phyloP scores from a whole-genome alignment of 2,113 vertebrate genomes.

The Vanacampus margaritifer region DNA sequence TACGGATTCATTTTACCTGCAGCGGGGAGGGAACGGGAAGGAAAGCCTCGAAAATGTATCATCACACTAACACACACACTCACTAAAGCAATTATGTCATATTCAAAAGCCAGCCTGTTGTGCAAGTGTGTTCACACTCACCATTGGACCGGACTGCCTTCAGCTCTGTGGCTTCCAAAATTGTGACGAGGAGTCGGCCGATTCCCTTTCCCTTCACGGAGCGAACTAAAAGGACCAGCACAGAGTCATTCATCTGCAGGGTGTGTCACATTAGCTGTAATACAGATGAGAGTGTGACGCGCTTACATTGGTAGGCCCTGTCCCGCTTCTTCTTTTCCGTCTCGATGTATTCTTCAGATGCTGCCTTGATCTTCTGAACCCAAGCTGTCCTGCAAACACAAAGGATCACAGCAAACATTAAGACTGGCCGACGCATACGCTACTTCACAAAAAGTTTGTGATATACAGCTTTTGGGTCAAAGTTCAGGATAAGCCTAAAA shows the following conservation, averaged over 20 bases:
- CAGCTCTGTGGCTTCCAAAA: constrained; percentile 90
- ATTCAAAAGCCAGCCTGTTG: background rate
- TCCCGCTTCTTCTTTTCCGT: constrained; percentile 92
- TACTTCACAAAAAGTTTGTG: too few relatives aligned
- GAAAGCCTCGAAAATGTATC: background rate
- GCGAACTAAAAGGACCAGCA: constrained; percentile 73
- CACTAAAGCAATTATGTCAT: background rate
- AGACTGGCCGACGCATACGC: background rate
- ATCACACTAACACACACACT: too few relatives aligned
- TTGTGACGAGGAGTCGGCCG: constrained; percentile 87
- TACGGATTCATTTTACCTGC: constrained; percentile 91
- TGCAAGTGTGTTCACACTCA: constrained; percentile 50
- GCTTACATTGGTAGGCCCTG: constrained; percentile 74
- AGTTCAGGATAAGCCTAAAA: too few relatives aligned
- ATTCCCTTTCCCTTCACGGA: constrained; percentile 86
- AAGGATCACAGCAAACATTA: background rate
- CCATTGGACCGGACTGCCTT: constrained; percentile 87
- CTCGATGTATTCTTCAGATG: constrained; percentile 89
- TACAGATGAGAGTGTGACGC: background rate
- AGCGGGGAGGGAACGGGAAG: background rate
- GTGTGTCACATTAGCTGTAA: background rate
- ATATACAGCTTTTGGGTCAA: too few relatives aligned
- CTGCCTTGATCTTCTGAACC: constrained; percentile 96
- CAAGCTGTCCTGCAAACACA: constrained; percentile 82
- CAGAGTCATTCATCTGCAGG: background rate